A percentile compares a stretch with the other conserved stretches of the same genome.
phyloP scores from a whole-genome alignment of 2,888 invertebrate species.

The Phaedon cochleariae region DNA sequence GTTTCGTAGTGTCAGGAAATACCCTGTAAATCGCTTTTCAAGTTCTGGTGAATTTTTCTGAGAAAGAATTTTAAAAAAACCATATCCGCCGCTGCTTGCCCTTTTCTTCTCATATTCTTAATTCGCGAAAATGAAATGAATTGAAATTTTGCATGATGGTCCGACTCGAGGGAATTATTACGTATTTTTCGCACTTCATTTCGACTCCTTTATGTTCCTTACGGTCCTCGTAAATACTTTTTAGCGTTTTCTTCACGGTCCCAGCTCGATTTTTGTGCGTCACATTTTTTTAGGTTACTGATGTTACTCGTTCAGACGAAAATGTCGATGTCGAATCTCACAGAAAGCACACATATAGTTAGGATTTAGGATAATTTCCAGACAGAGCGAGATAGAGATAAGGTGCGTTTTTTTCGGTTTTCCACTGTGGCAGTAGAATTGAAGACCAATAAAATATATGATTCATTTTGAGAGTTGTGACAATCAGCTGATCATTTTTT shows the following conservation, averaged over 20 bases:
- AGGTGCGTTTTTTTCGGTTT: too few relatives aligned
- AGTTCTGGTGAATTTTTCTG: neutral
- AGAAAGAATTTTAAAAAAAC: neutral
- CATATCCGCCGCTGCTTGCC: neutral
- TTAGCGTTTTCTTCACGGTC: constrained; percentile 41
- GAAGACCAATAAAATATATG: too few relatives aligned
- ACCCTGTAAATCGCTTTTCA: too few relatives aligned
- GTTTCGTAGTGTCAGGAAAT: too few relatives aligned
- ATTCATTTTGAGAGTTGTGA: too few relatives aligned
- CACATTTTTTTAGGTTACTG: constrained; percentile 34
- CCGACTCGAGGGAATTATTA: constrained; percentile 28
- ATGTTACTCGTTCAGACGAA: constrained; percentile 36
- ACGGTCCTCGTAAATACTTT: constrained; percentile 44
- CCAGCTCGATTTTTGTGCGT: constrained; percentile 25
- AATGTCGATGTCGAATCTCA: constrained; percentile 30
- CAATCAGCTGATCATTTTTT: too few relatives aligned
- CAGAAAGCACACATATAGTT: constrained; percentile 18
- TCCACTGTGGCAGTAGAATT: too few relatives aligned
- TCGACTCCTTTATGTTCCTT: constrained; percentile 45
- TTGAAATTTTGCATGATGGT: constrained; percentile 36
- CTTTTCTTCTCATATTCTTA: constrained; percentile 14
- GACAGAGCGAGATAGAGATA: constrained; percentile 4
- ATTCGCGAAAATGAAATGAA: constrained; percentile 29
- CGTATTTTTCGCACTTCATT: constrained; percentile 45
- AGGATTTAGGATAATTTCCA: constrained; percentile 18